Percentiles rank a stretch among this genome's conserved stretches.
Evolutionary conservation across 2,113 vertebrate genomes (phyloP).

Genomic region (Choloepus hoffmanni): DNA sequence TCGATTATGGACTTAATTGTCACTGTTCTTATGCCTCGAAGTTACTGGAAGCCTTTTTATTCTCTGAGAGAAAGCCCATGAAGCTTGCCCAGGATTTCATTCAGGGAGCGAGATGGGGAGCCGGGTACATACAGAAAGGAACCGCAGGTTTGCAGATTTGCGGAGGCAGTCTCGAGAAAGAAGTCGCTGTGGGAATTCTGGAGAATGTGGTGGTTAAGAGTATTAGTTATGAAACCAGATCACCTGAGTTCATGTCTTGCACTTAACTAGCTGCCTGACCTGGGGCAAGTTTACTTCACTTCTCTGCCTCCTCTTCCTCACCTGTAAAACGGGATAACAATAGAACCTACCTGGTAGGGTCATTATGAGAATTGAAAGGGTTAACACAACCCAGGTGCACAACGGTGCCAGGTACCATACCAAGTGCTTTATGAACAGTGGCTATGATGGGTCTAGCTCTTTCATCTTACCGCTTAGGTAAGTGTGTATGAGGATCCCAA

Average conservation of each 20-base stretch:
- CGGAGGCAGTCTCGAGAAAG: neutral
- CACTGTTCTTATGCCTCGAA: neutral
- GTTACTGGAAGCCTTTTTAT: neutral
- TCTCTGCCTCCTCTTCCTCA: neutral
- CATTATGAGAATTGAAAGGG: constrained; percentile 15
- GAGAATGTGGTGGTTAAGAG: neutral
- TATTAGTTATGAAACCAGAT: neutral
- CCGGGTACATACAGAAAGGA: neutral
- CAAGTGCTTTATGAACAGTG: neutral
- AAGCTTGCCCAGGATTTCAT: neutral
- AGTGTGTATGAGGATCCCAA: neutral
- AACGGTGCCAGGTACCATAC: neutral
- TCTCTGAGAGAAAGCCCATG: neutral
- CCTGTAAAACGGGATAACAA: neutral
- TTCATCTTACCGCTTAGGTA: neutral
- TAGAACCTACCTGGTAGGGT: neutral
- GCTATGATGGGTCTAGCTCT: neutral
- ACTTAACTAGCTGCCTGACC: neutral
- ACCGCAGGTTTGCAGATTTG: neutral
- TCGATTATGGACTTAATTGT: neutral
- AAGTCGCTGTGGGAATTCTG: neutral
- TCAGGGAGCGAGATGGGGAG: neutral
- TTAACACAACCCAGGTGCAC: neutral
- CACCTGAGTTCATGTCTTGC: neutral
- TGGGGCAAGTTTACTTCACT: neutral